phyloP scores from a whole-genome alignment of 2,888 invertebrate species.

The Steinernema scapterisci region DNA sequence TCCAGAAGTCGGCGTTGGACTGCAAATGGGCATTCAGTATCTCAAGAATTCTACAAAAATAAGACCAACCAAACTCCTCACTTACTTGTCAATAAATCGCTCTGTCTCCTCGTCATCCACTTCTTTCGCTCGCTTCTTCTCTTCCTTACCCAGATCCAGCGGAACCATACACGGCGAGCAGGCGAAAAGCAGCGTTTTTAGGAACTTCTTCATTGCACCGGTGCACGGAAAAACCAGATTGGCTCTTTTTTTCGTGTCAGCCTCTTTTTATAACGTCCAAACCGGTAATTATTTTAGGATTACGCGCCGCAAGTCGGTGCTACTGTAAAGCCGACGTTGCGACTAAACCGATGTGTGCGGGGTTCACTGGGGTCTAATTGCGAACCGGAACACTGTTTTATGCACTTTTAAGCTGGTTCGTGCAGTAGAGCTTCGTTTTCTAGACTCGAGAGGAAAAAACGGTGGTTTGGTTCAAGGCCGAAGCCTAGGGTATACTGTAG shows the following conservation, averaged over 20 bases:
- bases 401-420: slow-evolving; percentile 10
- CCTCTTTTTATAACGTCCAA: slow-evolving; percentile 12
- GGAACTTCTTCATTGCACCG: no score
- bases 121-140: background rate
- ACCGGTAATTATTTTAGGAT: slow-evolving; percentile 2
- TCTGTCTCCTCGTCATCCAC: background rate
- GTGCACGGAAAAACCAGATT: no score
- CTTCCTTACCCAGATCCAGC: no score
- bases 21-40: no score
- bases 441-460: background rate
- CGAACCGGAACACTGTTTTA: background rate
- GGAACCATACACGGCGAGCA: no score
- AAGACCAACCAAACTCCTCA: no score
- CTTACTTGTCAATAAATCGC: no score
- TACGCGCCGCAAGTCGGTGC: background rate
- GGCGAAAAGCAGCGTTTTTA: no score
- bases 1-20: no score
- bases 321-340: background rate
- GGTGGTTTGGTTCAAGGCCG: background rate
- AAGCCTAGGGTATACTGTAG: no score
- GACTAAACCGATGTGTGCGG: background rate
- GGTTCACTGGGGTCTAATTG: slow-evolving; percentile 1
- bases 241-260: no score
- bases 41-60: no score
- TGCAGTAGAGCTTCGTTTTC: background rate